Evolutionary conservation across 64 coral and sea anemone genomes (phyloP).

Genomic region (Actinia equina): DNA sequence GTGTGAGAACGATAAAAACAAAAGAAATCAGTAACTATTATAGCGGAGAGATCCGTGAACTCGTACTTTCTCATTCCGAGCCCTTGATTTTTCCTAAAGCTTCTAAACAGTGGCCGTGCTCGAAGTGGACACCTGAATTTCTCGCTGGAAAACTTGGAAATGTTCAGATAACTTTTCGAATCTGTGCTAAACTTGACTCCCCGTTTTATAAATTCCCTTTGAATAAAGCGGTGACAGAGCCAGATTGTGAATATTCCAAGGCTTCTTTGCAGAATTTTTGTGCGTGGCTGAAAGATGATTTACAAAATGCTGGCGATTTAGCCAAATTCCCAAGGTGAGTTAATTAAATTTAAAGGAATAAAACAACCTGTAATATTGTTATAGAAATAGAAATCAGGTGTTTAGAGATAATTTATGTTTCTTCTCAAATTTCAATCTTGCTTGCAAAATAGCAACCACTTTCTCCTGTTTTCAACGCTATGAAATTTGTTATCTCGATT

Average conservation of each 20-base stretch:
- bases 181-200: slow-evolving; percentile 46
- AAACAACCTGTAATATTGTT: background rate
- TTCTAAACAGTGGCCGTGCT: slow-evolving; percentile 64
- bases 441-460: too few relatives aligned
- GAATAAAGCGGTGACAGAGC: slow-evolving; percentile 64
- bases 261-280: slow-evolving; percentile 77
- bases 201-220: slow-evolving; percentile 14
- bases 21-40: background rate
- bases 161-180: slow-evolving; percentile 77
- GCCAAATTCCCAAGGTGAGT: slow-evolving; percentile 7
- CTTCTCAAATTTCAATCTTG: too few relatives aligned
- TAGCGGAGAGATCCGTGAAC: slow-evolving; percentile 38
- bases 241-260: slow-evolving; percentile 76
- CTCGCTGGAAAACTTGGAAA: slow-evolving; percentile 53
- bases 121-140: slow-evolving; percentile 70
- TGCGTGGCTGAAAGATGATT: slow-evolving; percentile 62
- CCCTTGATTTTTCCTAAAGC: slow-evolving; percentile 66
- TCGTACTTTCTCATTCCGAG: slow-evolving; percentile 40
- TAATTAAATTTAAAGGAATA: too few relatives aligned
- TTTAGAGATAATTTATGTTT: too few relatives aligned
- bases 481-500: too few relatives aligned
- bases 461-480: too few relatives aligned
- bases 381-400: too few relatives aligned
- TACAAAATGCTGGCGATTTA: slow-evolving; percentile 20
- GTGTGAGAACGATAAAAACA: background rate